A percentile compares a stretch with the other conserved stretches of the same genome.
phyloP scores from a whole-genome alignment of 2,113 vertebrate species.

The Hucho hucho region DNA sequence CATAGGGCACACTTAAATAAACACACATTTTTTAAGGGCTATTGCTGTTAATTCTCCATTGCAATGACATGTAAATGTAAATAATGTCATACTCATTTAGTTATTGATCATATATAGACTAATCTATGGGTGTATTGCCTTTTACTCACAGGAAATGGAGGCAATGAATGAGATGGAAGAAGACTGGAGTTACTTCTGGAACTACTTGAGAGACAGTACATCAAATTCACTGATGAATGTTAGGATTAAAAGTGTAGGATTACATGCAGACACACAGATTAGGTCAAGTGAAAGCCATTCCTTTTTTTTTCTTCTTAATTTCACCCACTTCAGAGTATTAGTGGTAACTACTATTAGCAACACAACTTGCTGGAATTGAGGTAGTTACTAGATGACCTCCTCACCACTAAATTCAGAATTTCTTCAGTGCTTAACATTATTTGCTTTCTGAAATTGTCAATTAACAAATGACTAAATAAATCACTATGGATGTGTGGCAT shows the following conservation, averaged over 20 bases:
- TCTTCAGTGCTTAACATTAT: background rate
- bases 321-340: too few relatives aligned
- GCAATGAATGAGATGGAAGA: too few relatives aligned
- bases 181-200: too few relatives aligned
- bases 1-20: background rate
- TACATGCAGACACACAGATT: background rate
- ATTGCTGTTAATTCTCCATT: background rate
- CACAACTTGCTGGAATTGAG: conserved; percentile 42
- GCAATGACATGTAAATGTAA: background rate
- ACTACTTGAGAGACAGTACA: background rate
- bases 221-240: too few relatives aligned
- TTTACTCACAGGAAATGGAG: background rate
- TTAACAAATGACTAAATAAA: background rate
- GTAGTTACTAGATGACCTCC: conserved; percentile 38
- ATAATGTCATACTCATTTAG: too few relatives aligned
- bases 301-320: background rate
- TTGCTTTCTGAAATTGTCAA: background rate
- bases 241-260: too few relatives aligned
- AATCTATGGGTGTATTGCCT: background rate
- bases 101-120: background rate
- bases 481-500: background rate
- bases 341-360: background rate
- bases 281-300: background rate
- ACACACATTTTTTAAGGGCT: background rate
- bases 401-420: conserved; percentile 24